Conservation (phyloP, 2,113 vertebrate genomes). For the Eudyptes chrysolophus region DNA sequence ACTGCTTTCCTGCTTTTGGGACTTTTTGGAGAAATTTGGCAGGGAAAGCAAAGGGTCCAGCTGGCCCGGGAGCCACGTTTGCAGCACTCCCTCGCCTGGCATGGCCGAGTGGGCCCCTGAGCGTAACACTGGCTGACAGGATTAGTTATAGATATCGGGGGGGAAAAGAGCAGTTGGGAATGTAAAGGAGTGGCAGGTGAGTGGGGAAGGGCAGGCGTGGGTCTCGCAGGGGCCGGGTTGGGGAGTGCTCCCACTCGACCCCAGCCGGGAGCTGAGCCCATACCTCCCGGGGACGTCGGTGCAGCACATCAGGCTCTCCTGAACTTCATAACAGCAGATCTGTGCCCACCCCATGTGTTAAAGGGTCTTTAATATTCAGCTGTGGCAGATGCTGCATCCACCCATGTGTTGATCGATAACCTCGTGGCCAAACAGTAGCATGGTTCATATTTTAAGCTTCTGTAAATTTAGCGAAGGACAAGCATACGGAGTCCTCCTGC, state of each 20-base stretch:
- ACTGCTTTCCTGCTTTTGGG: neutral
- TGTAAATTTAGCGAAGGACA: neutral
- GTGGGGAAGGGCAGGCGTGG: neutral
- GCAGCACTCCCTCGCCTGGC: neutral
- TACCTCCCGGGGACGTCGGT: accelerated
- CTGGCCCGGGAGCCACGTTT: neutral
- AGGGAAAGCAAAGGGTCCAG: neutral
- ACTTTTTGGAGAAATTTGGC: neutral
- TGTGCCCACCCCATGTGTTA: accelerated
- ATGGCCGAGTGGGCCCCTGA: neutral
- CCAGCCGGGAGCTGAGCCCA: accelerated
- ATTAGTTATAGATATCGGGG: neutral
- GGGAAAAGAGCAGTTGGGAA: neutral
- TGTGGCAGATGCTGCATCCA: neutral
- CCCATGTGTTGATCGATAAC: accelerated
- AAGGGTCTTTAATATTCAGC: neutral
- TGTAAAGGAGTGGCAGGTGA: too few relatives aligned
- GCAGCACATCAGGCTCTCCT: accelerated
- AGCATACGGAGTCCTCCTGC: neutral
- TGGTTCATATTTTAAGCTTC: neutral
- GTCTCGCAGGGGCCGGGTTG: too few relatives aligned
- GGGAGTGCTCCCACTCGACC: neutral
- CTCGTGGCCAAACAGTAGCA: neutral
- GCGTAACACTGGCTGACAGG: neutral
- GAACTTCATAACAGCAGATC: neutral